Base-by-base conservation (phyloP, 2,888 invertebrate genomes). In the Euplexia lucipara region DNA sequence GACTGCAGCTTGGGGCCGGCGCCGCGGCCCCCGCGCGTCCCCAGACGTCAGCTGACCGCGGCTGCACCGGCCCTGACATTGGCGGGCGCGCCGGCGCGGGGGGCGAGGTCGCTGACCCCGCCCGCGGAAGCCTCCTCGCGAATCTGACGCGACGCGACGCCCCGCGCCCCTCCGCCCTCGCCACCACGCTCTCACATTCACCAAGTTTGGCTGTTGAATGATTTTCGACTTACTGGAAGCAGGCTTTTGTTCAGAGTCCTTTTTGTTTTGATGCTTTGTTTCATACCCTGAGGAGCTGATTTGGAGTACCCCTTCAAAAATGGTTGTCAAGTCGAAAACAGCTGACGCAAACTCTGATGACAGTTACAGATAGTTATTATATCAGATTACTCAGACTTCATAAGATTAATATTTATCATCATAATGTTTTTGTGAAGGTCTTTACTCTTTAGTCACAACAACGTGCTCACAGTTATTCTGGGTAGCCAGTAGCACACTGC, bases 51-150 rank as follows among this genome's bases (percentile, higher is more conserved):
- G 95, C 94, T 95, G 94, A 94, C 92, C 92, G 94, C 91, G 90
- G 91, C 91, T 95, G 95, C 95, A 95, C 94, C 95, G 95, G 92
- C 95, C 95, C 95, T 95, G 95, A 95, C 94, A 95, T 95, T 95
- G 95, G 95, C 93, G 92, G 79, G 92, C 92, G 91, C 92, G 91
- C 89, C 90, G 87, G 84, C 88, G 88, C 90, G 90, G 91, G 92
- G 91, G 90, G 87, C 86, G 91, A 90, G 91, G 91, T 92, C 92
- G 90, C 85, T 90, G 93, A 93, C 93, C 93, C 93, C 92, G 90
- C 93, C 92, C 93, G 93, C 93, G 92, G 94, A 93, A 93, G 93
- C 93, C 94, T 91, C 91, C 92, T 90, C 90, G 90, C 92, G 90
- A 90, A 91, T 90, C 89, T 87, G 89, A 82, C 82, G 82, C 81